These are phyloP conservation scores for Dendroctonus ponderosae DNA, from an alignment of 1,140 invertebrate genomes.

Conservation along the genomic window DNA sequence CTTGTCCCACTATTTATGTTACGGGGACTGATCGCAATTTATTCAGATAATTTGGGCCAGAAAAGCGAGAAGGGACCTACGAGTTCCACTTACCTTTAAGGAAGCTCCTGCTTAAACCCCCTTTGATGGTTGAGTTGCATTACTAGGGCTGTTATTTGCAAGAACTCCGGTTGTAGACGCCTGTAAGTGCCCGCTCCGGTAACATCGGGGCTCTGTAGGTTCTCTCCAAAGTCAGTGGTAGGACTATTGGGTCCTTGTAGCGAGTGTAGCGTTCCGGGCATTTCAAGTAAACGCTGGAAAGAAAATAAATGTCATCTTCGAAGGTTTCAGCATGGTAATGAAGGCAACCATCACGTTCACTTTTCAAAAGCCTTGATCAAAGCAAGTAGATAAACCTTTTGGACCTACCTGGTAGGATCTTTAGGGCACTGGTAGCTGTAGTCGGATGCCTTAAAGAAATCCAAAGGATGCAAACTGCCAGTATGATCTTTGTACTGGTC, in stretches of 20 bases:
- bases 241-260: slow-evolving; percentile 57
- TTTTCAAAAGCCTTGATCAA: too few relatives aligned
- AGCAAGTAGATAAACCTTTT: neutral
- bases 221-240: slow-evolving; percentile 53
- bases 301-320: slow-evolving; percentile 14
- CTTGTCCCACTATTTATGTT: too few relatives aligned
- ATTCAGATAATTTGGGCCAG: too few relatives aligned
- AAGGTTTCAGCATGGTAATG: neutral
- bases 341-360: too few relatives aligned
- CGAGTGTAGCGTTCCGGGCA: slow-evolving; percentile 56
- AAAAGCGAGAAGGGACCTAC: too few relatives aligned
- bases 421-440: slow-evolving; percentile 55
- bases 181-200: slow-evolving; percentile 55
- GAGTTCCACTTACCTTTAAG: too few relatives aligned
- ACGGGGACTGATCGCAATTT: too few relatives aligned
- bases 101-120: too few relatives aligned
- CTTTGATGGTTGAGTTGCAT: too few relatives aligned
- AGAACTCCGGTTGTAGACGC: slow-evolving; percentile 41
- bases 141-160: too few relatives aligned
- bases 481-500: slow-evolving; percentile 59
- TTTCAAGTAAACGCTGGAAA: slow-evolving; percentile 55
- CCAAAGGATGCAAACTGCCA: slow-evolving; percentile 54
- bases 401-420: slow-evolving; percentile 53
- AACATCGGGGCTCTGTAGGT: slow-evolving; percentile 53
- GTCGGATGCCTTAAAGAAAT: slow-evolving; percentile 55